Base-by-base conservation (phyloP, 2,797 vertebrate genomes). In the Peromyscus melanophrys region DNA sequence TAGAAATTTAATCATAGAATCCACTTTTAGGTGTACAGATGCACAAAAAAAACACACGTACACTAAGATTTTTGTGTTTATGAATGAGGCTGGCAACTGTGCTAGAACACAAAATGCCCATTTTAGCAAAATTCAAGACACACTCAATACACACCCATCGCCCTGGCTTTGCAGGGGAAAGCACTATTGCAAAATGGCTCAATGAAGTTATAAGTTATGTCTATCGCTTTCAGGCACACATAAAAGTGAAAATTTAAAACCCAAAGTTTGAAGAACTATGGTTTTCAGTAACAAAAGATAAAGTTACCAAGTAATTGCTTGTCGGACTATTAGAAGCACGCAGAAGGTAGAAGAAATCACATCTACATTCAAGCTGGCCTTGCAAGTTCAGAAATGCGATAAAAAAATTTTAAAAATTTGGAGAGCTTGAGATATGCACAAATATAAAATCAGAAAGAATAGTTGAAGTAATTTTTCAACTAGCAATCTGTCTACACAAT, bases 41-140 rank as follows among this genome's bases (percentile, higher is more conserved):
- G 2, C 49, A 88, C 43, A 89, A 67, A 95, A 37, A 49, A 81
- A 71, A 17, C 14, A 16, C 57, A 61, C 4, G 4, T 37, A 76
- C 27, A 49, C 16, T 40, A 61, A 92, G 31, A 37, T 78, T 69
- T 63, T 46, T 67, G 19, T 69, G 3, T 52, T 17, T 89, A 84
- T 89, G 29, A 75, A 82, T 3, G 8, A 11, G 11, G 46, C 31
- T 83, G 73, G 71, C 31, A 77, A 90, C 1, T 59, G 4, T 76
- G 81, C 37, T 73, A 73, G 21, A 73, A 95, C 80, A 90, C 6
- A 49, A 95, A 95, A 95, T 61, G 55, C 8, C 88, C 71, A 63
- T 88, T 94, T 96, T 89, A 84, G 75, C 29, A 86, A 95, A 90
- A 92, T 80, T 84, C 93, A 94, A 75, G 37, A 59, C n/a, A 88